Evolutionary conservation across 2,888 invertebrate species (phyloP).

Genomic region (Ferdinandea cuprea): DNA sequence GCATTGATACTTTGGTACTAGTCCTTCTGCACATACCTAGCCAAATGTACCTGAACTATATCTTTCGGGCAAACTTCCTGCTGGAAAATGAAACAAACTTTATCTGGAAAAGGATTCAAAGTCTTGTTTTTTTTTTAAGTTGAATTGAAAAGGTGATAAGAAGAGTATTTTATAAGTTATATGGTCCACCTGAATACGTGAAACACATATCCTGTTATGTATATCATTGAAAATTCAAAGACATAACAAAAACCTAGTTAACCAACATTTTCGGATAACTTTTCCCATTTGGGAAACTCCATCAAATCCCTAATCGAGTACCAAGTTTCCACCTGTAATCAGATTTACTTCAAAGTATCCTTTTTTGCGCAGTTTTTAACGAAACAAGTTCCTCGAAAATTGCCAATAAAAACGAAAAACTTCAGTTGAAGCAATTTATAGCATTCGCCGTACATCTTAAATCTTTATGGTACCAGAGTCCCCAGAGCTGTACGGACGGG

Average conservation of each 20-base stretch:
- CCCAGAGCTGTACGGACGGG: conserved; percentile 20
- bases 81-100: conserved; percentile 51
- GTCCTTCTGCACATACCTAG: neutral
- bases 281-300: conserved; percentile 65
- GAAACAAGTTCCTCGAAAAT: conserved; percentile 42
- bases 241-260: conserved; percentile 61
- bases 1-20: neutral
- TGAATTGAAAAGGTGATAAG: conserved; percentile 15
- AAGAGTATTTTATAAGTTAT: conserved; percentile 2
- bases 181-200: neutral
- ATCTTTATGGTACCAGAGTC: conserved; percentile 27
- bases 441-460: conserved; percentile 17
- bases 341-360: conserved; percentile 60
- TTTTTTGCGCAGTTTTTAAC: conserved; percentile 4
- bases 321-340: conserved; percentile 69
- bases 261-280: conserved; percentile 61
- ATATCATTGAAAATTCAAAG: conserved; percentile 45
- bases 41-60: conserved; percentile 39
- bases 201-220: neutral
- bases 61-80: conserved; percentile 37
- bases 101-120: conserved; percentile 8
- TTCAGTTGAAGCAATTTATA: conserved; percentile 62
- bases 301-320: conserved; percentile 74
- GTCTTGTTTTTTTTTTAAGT: conserved; percentile 2
- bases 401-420: conserved; percentile 67